Conservation (phyloP, 1,140 invertebrate genomes). For the Drosophila lacertosa region DNA sequence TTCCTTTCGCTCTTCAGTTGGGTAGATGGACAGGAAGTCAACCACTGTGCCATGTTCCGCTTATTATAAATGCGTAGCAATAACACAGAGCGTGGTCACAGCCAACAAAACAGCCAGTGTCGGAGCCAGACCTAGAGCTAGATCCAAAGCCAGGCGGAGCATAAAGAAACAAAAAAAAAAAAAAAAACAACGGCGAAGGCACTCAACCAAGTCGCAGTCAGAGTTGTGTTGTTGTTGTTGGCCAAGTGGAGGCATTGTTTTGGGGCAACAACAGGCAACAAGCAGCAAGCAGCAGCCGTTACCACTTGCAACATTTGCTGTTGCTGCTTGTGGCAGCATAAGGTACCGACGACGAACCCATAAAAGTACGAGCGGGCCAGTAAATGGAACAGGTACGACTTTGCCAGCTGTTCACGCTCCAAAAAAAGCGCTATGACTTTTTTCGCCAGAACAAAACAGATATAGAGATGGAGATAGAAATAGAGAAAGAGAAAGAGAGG, state of each 20-base stretch:
- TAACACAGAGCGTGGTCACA: slow-evolving; percentile 53
- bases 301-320: slow-evolving; percentile 60
- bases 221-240: slow-evolving; percentile 36
- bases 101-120: slow-evolving; percentile 44
- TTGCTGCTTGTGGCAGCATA: slow-evolving; percentile 56
- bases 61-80: slow-evolving; percentile 73
- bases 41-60: slow-evolving; percentile 62
- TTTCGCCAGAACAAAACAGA: slow-evolving; percentile 55
- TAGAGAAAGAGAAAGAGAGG: slow-evolving; percentile 1
- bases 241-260: slow-evolving; percentile 47
- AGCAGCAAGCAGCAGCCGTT: slow-evolving; percentile 54
- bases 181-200: slow-evolving; percentile 71
- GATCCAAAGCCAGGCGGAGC: slow-evolving; percentile 64
- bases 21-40: slow-evolving; percentile 36
- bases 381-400: slow-evolving; percentile 77
- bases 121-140: slow-evolving; percentile 46
- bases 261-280: slow-evolving; percentile 43
- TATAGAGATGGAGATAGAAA: slow-evolving; percentile 13
- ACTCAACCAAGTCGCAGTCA: slow-evolving; percentile 72
- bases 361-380: slow-evolving; percentile 76
- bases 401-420: slow-evolving; percentile 76
- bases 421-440: slow-evolving; percentile 69
- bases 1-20: slow-evolving; percentile 17
- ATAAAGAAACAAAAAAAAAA: slow-evolving; percentile 79
- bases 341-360: slow-evolving; percentile 72